phyloP scores from a whole-genome alignment of 2,113 vertebrate species.

The Acrocephalus arundinaceus region DNA sequence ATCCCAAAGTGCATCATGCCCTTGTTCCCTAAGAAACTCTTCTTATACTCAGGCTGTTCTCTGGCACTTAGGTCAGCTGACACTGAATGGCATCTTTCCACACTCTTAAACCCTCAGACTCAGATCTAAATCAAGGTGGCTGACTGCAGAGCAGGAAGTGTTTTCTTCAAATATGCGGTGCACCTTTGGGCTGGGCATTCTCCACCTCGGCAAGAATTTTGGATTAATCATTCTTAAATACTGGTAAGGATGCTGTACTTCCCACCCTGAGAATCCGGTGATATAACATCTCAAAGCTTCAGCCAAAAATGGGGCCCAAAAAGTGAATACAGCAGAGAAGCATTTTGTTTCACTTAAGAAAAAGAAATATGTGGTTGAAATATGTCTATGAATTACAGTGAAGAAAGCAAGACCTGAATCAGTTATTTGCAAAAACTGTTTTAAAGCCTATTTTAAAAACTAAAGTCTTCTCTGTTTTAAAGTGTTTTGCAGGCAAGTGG shows the following conservation, averaged over 20 bases:
- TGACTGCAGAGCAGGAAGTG: background rate
- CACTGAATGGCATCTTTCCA: background rate
- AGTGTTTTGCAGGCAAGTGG: background rate
- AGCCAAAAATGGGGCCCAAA: background rate
- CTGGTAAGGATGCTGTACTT: background rate
- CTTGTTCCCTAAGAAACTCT: no score
- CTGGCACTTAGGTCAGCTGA: background rate
- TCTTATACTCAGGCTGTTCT: background rate
- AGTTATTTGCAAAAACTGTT: background rate
- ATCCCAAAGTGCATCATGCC: no score
- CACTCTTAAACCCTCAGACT: fast-evolving
- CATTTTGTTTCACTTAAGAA: background rate
- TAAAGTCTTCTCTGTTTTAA: background rate
- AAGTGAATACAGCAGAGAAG: background rate
- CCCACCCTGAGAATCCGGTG: background rate
- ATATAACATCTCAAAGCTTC: background rate
- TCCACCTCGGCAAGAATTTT: background rate
- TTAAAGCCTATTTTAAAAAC: background rate
- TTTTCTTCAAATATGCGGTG: background rate
- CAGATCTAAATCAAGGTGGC: background rate
- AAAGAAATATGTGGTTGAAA: background rate
- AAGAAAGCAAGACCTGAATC: background rate
- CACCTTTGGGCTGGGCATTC: background rate
- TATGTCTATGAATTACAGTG: background rate
- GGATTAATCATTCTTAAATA: background rate